Percentiles rank a stretch among this genome's conserved stretches.
phyloP scores from a whole-genome alignment of 1,140 invertebrate genomes.

The Vanessa atalanta region DNA sequence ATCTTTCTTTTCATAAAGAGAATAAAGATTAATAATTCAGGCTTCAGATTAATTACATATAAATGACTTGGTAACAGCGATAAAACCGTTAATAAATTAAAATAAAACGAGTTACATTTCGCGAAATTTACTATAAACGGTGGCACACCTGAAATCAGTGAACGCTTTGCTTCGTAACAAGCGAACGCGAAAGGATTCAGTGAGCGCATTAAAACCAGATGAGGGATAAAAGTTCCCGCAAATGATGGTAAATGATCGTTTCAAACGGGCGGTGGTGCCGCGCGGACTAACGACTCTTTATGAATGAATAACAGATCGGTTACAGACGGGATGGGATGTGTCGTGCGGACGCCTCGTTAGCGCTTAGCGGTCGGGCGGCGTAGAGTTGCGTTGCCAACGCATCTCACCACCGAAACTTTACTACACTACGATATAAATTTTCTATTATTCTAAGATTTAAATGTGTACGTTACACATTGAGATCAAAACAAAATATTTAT shows the following conservation, averaged over 20 bases:
- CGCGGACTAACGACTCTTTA: constrained; percentile 45
- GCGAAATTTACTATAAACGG: constrained; percentile 17
- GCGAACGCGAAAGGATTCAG: constrained; percentile 71
- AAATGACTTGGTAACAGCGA: neutral
- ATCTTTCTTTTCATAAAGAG: too few relatives aligned
- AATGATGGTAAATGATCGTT: constrained; percentile 74
- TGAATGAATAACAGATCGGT: constrained; percentile 57
- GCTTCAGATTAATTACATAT: too few relatives aligned
- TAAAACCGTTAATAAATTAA: neutral
- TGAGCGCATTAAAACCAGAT: constrained; percentile 72
- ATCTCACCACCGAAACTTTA: neutral
- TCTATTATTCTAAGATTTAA: too few relatives aligned
- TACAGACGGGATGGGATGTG: constrained; percentile 52
- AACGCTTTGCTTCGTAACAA: constrained; percentile 68
- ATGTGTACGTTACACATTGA: too few relatives aligned
- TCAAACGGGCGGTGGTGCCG: constrained; percentile 55
- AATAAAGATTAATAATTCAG: too few relatives aligned
- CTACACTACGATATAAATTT: too few relatives aligned
- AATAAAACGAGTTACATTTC: constrained; percentile 5
- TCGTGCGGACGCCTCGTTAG: constrained; percentile 52
- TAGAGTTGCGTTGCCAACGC: constrained; percentile 37
- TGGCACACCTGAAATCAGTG: constrained; percentile 51
- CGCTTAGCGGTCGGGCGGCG: constrained; percentile 34
- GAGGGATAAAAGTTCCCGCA: constrained; percentile 74
- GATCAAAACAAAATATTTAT: too few relatives aligned